Percentiles rank a stretch among this genome's conserved stretches.
Conservation (phyloP, 2,888 invertebrate species). For the Tenodera sinensis region DNA sequence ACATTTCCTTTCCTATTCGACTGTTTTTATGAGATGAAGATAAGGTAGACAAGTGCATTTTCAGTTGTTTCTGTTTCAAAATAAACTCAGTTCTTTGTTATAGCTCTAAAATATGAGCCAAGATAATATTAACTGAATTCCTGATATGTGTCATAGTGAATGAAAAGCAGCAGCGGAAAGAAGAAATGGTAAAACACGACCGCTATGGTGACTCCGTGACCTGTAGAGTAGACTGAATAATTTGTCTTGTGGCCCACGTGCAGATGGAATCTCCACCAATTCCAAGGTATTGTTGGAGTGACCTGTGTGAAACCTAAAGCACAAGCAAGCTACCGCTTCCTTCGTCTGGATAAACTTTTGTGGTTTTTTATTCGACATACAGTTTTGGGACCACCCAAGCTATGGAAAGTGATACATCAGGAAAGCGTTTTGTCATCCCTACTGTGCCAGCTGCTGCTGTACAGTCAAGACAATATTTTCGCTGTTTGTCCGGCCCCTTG, state of each 20-base stretch:
- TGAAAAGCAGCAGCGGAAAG: not conserved
- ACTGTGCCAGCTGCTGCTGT: not conserved
- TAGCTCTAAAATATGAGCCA: not conserved
- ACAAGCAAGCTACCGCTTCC: not conserved
- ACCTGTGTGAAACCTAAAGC: not conserved
- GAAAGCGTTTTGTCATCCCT: not conserved
- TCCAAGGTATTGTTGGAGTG: not conserved
- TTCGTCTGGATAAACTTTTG: not conserved
- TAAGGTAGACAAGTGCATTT: not conserved
- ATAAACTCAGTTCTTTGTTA: not conserved
- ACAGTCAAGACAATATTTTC: not conserved
- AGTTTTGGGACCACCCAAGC: not conserved
- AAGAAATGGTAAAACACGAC: not conserved
- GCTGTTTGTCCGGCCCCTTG: not conserved
- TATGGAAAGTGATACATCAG: not conserved
- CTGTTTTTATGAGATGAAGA: not conserved
- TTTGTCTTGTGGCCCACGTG: not conserved
- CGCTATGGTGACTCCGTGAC: not conserved
- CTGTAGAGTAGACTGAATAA: not conserved
- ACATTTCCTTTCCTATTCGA: not conserved
- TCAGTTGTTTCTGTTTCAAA: not conserved
- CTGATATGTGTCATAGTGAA: not conserved
- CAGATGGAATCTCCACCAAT: not conserved
- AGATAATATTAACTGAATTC: not conserved
- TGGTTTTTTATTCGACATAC: not conserved